Conservation (phyloP, 2,888 invertebrate genomes). For the Xestia rhomboidea region DNA sequence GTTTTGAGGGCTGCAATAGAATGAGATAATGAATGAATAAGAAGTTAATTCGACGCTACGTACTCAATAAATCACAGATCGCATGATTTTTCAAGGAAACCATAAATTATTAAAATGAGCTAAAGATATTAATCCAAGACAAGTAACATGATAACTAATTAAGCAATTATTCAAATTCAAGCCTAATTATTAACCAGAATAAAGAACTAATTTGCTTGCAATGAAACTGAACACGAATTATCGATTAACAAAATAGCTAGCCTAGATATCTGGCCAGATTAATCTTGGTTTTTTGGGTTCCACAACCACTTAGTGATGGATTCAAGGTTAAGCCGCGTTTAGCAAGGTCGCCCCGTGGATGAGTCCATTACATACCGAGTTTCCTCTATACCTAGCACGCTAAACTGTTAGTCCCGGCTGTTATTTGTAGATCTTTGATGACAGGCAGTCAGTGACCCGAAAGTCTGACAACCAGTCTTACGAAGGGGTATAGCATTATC, state of each 20-base stretch:
- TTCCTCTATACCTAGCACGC: neutral
- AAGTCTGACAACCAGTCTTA: neutral
- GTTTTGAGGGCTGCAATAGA: neutral
- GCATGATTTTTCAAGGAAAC: constrained; percentile 38
- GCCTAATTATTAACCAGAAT: neutral
- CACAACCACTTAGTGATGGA: neutral
- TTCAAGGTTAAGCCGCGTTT: neutral
- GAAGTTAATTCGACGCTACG: neutral
- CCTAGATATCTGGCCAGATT: neutral
- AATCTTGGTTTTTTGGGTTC: neutral
- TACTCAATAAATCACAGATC: neutral
- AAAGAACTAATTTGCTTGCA: constrained; percentile 6
- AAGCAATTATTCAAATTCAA: constrained; percentile 6
- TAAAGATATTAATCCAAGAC: neutral
- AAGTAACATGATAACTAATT: neutral
- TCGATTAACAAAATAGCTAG: neutral
- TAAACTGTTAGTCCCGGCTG: neutral
- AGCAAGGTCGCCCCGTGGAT: neutral
- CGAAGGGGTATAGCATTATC: neutral
- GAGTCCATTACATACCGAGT: neutral
- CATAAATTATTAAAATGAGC: constrained; percentile 3
- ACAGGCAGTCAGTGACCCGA: neutral
- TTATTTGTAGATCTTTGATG: neutral
- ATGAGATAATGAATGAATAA: constrained; percentile 27
- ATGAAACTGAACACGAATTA: constrained; percentile 6